Percentiles rank a stretch among this genome's conserved stretches.
Conservation (phyloP, 1,140 invertebrate species). For the Brachionus asplanchnoidis region DNA sequence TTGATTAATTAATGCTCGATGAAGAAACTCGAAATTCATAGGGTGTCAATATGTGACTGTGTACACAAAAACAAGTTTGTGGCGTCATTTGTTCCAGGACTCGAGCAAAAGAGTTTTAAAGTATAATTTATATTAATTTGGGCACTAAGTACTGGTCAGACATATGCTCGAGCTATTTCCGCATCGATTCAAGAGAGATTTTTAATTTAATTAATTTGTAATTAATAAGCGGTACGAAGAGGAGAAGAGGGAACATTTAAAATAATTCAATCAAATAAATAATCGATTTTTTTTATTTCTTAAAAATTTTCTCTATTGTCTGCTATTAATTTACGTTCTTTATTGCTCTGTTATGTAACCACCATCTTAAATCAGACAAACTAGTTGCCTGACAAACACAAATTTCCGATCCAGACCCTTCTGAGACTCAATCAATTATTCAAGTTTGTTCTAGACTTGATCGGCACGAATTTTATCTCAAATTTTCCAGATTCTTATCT, state of each 20-base stretch:
- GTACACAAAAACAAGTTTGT: not conserved
- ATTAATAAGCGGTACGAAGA: not conserved
- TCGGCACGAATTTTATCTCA: not conserved
- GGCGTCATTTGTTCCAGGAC: not conserved
- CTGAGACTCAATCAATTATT: not conserved
- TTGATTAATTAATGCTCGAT: not conserved
- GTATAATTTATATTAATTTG: not conserved
- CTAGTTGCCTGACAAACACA: not conserved
- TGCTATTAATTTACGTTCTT: not conserved
- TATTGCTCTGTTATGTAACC: not conserved
- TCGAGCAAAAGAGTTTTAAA: not conserved
- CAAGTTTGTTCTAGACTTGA: not conserved
- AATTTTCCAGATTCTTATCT: not conserved
- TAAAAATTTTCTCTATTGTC: not conserved
- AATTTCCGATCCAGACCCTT: not conserved
- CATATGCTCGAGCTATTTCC: not conserved
- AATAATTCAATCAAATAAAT: slow-evolving; percentile 20
- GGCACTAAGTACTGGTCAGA: not conserved
- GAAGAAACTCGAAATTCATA: not conserved
- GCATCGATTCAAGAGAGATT: not conserved
- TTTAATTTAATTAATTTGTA: slow-evolving; percentile 4
- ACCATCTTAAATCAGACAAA: not conserved
- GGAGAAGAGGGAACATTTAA: not conserved
- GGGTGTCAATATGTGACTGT: not conserved
- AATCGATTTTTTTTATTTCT: slow-evolving; percentile 3